Percentiles rank a stretch among this genome's conserved stretches.
These are phyloP conservation scores for Parnassius apollo DNA, from an alignment of 2,888 invertebrate species.

Conservation along the genomic window DNA sequence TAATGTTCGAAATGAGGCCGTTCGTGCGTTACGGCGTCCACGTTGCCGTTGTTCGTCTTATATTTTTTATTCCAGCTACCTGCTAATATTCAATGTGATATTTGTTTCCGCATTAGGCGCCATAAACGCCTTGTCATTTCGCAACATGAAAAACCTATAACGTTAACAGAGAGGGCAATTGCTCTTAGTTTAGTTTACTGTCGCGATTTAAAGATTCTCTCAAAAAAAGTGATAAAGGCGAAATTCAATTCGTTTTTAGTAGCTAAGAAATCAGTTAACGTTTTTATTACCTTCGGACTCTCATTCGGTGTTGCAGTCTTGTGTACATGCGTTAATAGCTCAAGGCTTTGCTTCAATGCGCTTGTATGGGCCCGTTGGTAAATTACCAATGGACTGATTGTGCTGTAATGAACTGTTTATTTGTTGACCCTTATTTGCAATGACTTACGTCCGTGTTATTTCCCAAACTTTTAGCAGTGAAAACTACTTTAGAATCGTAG, in stretches of 20 bases:
- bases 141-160: not conserved
- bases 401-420: slow-evolving; percentile 1
- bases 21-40: slow-evolving; percentile 57
- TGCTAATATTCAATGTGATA: slow-evolving; percentile 33
- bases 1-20: slow-evolving; percentile 60
- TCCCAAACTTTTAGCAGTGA: no score
- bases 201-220: slow-evolving; percentile 41
- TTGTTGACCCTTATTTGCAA: slow-evolving; percentile 12
- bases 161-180: slow-evolving; percentile 6
- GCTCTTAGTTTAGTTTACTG: slow-evolving; percentile 43
- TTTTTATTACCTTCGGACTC: slow-evolving; percentile 45
- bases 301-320: slow-evolving; percentile 36
- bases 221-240: slow-evolving; percentile 51
- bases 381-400: slow-evolving; percentile 21
- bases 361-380: slow-evolving; percentile 24
- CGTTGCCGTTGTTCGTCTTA: slow-evolving; percentile 35
- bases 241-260: slow-evolving; percentile 62
- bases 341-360: slow-evolving; percentile 21
- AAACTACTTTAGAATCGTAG: no score
- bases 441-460: no score
- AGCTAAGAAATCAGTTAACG: slow-evolving; percentile 46
- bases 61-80: slow-evolving; percentile 37
- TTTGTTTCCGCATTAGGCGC: slow-evolving; percentile 16
- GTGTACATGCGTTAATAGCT: slow-evolving; percentile 28
- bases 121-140: slow-evolving; percentile 22